These are phyloP conservation scores for Octodon degus DNA, from an alignment of 2,113 vertebrate species.

Conservation along the genomic window DNA sequence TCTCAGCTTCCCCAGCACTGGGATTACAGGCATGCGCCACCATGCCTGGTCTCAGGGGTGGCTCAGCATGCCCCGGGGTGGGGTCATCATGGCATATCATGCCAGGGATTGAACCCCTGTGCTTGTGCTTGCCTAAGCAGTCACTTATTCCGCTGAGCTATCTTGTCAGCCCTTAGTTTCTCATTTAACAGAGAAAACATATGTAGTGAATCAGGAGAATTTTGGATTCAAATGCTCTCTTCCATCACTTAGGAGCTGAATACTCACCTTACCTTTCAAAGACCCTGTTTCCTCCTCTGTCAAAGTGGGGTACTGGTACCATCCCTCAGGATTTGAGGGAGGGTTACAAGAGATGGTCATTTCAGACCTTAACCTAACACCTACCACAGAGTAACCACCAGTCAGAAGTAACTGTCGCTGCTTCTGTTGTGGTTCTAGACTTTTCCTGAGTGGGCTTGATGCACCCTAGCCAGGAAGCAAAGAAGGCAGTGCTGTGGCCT, in stretches of 20 bases:
- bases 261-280: neutral
- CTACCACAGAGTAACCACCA: neutral
- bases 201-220: fast-evolving
- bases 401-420: fast-evolving
- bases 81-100: no score
- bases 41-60: no score
- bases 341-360: neutral
- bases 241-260: neutral
- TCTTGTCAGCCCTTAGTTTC: neutral
- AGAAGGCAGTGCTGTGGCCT: neutral
- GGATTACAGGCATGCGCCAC: no score
- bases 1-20: no score
- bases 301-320: neutral
- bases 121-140: no score
- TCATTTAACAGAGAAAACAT: neutral
- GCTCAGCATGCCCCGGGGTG: no score
- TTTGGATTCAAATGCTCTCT: neutral
- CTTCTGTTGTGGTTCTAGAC: neutral
- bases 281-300: neutral
- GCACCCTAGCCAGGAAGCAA: neutral
- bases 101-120: no score
- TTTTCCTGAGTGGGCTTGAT: fast-evolving
- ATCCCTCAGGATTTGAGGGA: neutral
- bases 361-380: neutral
- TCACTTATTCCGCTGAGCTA: no score